These are phyloP conservation scores for Akabosia matsudoensis DNA, from an alignment of 1,140 invertebrate species.

Conservation along the genomic window DNA sequence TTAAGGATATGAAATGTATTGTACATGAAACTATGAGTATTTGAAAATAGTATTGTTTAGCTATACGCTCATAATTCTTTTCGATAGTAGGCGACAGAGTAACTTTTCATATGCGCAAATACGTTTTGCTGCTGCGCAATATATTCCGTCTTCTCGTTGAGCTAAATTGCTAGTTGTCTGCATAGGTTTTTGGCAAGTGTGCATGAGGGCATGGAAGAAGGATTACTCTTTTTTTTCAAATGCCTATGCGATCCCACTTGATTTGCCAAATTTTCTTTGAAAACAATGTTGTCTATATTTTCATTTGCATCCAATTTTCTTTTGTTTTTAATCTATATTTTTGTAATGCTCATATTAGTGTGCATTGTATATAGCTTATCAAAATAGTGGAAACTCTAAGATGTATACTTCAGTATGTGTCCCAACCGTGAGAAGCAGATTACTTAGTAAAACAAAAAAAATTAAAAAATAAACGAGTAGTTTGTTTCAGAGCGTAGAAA, in stretches of 20 bases:
- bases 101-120: background rate
- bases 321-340: background rate
- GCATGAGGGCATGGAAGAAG: conserved; percentile 18
- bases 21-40: too few species aligned
- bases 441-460: too few species aligned
- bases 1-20: too few species aligned
- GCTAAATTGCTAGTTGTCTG: background rate
- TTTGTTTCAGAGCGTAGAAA: too few species aligned
- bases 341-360: background rate
- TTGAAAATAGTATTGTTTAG: too few species aligned
- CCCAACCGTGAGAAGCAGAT: too few species aligned
- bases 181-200: conserved; percentile 21
- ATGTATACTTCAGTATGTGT: too few species aligned
- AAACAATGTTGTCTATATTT: background rate
- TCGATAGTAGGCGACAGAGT: too few species aligned
- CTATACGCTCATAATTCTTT: too few species aligned
- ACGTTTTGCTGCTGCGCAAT: background rate
- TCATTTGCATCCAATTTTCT: background rate
- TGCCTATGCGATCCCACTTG: background rate
- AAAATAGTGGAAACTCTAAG: background rate
- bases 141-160: background rate
- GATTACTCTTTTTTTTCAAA: conserved; percentile 18
- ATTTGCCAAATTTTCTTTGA: conserved; percentile 19
- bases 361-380: background rate
- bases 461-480: too few species aligned